phyloP scores from a whole-genome alignment of 2,888 invertebrate species.

The Margaritifera margaritifera region DNA sequence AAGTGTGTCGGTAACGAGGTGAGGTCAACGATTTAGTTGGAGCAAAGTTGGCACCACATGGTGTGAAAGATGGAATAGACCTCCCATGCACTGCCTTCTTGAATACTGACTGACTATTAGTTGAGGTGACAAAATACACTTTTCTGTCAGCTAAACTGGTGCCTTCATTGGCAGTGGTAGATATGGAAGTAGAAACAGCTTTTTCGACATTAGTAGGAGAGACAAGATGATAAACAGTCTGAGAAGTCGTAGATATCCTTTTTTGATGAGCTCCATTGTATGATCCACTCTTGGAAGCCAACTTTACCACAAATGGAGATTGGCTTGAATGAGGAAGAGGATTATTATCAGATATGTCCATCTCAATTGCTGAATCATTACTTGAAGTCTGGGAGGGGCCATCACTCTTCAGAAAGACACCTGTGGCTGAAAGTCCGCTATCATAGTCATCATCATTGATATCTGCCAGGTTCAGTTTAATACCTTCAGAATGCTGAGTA shows the following conservation, averaged over 20 bases:
- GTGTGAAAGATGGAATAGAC: too few species aligned
- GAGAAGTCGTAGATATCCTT: slow-evolving; percentile 33
- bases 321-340: not conserved
- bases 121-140: too few species aligned
- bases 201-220: too few species aligned
- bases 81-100: too few species aligned
- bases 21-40: slow-evolving; percentile 27
- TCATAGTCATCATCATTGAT: slow-evolving; percentile 49
- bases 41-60: too few species aligned
- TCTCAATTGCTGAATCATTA: slow-evolving; percentile 33
- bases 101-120: too few species aligned
- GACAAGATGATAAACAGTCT: slow-evolving; percentile 4
- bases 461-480: slow-evolving; percentile 47
- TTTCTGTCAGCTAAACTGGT: too few species aligned
- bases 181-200: too few species aligned
- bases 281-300: not conserved
- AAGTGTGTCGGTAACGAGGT: slow-evolving; percentile 27
- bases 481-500: slow-evolving; percentile 28
- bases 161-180: too few species aligned
- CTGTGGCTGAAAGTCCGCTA: slow-evolving; percentile 30
- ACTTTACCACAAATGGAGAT: not conserved
- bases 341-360: slow-evolving; percentile 11
- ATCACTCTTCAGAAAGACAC: slow-evolving; percentile 28
- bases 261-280: slow-evolving; percentile 11
- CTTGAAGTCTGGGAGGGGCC: slow-evolving; percentile 4